Base-by-base conservation (phyloP, 2,797 vertebrate species). In the Pterois miles region DNA sequence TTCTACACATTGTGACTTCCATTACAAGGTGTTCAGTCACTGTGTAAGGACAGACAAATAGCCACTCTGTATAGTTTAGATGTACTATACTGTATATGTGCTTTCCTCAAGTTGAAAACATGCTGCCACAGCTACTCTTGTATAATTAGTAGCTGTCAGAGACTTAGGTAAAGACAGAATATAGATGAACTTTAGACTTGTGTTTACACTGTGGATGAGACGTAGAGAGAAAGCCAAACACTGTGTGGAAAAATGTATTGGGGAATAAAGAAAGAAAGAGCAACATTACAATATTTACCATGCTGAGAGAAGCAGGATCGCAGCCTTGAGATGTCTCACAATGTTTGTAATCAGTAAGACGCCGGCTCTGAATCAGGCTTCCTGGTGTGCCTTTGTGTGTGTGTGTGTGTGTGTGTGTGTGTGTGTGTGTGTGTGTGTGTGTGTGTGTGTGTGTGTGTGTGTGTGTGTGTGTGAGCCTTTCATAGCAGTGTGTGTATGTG, bases 291-390 rank as follows among this genome's bases (percentile, higher is more conserved):
- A 71, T 74, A 65, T 80, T 74, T 52, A 74, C 53, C 60, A 23
- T 71, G 77, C 85, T 81, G 89, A 70, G 81, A 83, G 66, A 64
- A 76, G 70, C 53, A 5, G 54, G 48, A 59, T 33, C 36, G 70
- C 72, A 83, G 86, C 80, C 78, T 85, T 73, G 73, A 84, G 82
- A 77, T 66, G 76, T 74, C 81, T 79, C 65, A 23, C 64, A 46
- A 82, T 74, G 80, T 88, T 86, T 78, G 79, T 78, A 86, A 90
- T 86, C 81, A 76, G 72, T 53, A 31, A 76, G 83, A 89, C 80
- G 40, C 46, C 27, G 2, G 54, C 65, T 72, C 80, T 78, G 78
- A 56, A 57, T 86, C 20, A 5, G 65, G 63, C 79, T 34, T 76
- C 85, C 78, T 71, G 80, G 33, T 80, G 85, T 22, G 85, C 40